Percentiles rank a stretch among this genome's conserved stretches.
Conservation (phyloP, 2,797 vertebrate genomes). For the Gorsachius magnificus region DNA sequence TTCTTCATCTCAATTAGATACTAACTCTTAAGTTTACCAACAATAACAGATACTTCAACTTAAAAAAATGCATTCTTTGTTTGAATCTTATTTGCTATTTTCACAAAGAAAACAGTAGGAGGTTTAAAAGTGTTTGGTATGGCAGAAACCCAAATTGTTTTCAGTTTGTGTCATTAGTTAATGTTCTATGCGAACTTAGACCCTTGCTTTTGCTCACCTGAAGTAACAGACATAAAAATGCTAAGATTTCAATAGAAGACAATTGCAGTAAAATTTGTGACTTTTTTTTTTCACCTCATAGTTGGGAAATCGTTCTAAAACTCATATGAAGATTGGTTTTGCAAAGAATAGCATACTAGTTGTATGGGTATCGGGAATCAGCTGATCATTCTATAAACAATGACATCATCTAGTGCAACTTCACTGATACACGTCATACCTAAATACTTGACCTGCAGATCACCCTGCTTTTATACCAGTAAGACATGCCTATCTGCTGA, state of each 20-base stretch:
- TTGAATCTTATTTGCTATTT: neutral
- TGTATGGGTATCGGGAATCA: neutral
- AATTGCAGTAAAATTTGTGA: neutral
- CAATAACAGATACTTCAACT: neutral
- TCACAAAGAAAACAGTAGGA: neutral
- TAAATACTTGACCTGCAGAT: neutral
- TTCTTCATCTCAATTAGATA: neutral
- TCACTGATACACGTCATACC: rapidly evolving
- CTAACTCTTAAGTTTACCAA: neutral
- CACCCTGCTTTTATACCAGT: neutral
- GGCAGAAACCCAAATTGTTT: neutral
- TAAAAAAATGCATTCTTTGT: neutral
- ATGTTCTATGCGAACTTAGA: neutral
- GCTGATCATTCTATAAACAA: neutral
- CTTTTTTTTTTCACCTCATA: neutral
- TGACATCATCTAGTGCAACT: neutral
- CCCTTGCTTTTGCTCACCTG: neutral
- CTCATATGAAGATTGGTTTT: neutral
- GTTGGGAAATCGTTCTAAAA: neutral
- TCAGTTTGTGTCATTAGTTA: neutral
- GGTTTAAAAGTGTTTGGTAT: neutral
- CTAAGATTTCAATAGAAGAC: neutral
- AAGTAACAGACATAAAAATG: neutral
- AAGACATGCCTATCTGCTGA: neutral
- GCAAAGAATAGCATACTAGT: neutral